These are phyloP conservation scores for Chrysina gloriosa DNA, from an alignment of 2,888 invertebrate genomes.

Conservation along the genomic window DNA sequence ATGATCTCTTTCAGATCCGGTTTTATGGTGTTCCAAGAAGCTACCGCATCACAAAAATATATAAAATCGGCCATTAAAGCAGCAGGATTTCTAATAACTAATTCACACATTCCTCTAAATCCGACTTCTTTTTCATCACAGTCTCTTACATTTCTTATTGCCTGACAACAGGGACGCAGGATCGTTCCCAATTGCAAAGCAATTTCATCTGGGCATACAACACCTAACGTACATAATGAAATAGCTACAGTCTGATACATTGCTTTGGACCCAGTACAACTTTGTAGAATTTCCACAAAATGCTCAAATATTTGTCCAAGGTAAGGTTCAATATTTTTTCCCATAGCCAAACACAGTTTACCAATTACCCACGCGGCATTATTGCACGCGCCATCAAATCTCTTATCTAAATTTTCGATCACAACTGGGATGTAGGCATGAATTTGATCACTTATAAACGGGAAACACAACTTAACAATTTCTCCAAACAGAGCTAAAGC, in stretches of 20 bases:
- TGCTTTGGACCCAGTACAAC: slow-evolving; percentile 95
- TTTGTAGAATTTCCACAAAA: slow-evolving; percentile 93
- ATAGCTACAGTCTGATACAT: slow-evolving; percentile 99
- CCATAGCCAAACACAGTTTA: slow-evolving; percentile 96
- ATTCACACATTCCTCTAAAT: slow-evolving; percentile 97
- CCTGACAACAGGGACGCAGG: slow-evolving; percentile 98
- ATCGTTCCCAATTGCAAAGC: slow-evolving; percentile 98
- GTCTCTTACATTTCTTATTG: slow-evolving; percentile 96
- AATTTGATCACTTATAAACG: slow-evolving; percentile 93
- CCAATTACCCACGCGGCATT: slow-evolving; percentile 99
- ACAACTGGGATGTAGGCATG: slow-evolving; percentile 95
- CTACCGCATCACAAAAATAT: slow-evolving; percentile 99
- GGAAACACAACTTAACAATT: slow-evolving; percentile 80
- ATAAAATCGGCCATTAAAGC: slow-evolving; percentile 97
- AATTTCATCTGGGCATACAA: slow-evolving; percentile 99
- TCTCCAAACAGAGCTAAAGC: slow-evolving; percentile 83
- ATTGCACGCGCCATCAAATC: slow-evolving; percentile 97
- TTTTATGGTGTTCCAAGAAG: slow-evolving; percentile 87
- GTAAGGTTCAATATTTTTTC: slow-evolving; percentile 91
- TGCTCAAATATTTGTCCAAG: slow-evolving; percentile 88
- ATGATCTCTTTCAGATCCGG: slow-evolving; percentile 98
- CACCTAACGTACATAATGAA: slow-evolving; percentile 99
- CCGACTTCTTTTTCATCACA: slow-evolving; percentile 99
- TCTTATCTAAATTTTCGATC: slow-evolving; percentile 95
- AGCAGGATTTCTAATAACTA: slow-evolving; percentile 95